Evolutionary conservation across 2,797 vertebrate species (phyloP).

Genomic region (Botia kubotai): DNA sequence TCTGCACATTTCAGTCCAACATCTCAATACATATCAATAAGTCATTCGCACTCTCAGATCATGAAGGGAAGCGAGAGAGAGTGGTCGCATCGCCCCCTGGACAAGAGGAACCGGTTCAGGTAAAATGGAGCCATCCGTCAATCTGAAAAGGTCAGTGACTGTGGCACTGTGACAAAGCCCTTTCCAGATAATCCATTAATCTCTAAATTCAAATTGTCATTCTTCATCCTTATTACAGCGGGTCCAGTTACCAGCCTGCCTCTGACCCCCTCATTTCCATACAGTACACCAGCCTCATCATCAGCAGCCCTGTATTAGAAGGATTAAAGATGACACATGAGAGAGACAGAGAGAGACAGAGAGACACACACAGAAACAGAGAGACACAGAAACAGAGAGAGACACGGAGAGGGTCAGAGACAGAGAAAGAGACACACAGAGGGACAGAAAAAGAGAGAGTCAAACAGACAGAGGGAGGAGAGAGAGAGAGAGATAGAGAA

Average conservation of each 20-base stretch:
- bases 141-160: slow-evolving; percentile 85
- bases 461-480: neutral
- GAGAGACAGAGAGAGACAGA: neutral
- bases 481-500: neutral
- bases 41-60: slow-evolving; percentile 27
- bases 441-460: neutral
- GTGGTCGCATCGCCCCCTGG: slow-evolving; percentile 5
- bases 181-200: slow-evolving; percentile 79
- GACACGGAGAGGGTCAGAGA: no score
- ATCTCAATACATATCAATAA: slow-evolving; percentile 18
- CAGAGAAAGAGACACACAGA: neutral
- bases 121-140: slow-evolving; percentile 83
- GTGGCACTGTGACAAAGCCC: slow-evolving; percentile 73
- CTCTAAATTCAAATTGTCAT: slow-evolving; percentile 77
- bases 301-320: slow-evolving; percentile 18
- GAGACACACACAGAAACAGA: neutral
- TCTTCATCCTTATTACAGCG: slow-evolving; percentile 70
- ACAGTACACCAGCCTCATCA: slow-evolving; percentile 45
- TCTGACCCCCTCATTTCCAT: slow-evolving; percentile 60
- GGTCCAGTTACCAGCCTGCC: slow-evolving; percentile 45
- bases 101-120: slow-evolving; percentile 51
- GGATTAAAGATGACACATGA: slow-evolving; percentile 47
- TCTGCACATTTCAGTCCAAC: slow-evolving; percentile 10
- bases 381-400: neutral
- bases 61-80: slow-evolving; percentile 31